Evolutionary conservation across 2,113 vertebrate genomes (phyloP), one percentile per base, ranked within the genome.

Genomic region (Phylloscopus whistleri): DNA sequence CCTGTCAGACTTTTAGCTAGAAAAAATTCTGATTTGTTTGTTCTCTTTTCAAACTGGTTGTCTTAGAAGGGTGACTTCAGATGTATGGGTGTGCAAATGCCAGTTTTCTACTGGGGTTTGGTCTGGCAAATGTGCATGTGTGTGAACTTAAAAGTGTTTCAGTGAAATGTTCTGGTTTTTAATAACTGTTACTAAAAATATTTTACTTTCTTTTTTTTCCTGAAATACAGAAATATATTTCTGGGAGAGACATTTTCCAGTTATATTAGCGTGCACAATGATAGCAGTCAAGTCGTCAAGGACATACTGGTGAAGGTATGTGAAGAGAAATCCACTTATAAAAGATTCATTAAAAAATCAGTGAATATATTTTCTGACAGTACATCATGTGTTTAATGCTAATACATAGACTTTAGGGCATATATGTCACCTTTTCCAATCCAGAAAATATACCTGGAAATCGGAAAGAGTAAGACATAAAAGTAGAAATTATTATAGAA

Each of bases 261-360:
- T 98, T 99, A 99, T 80, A 99, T 99, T 93, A 99, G 99, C 7
- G 99, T 99, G 76, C 99, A 99, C 95, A 99, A 99, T 87, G 99
- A 99, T 97, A 99, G 99, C 96, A 98, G 24, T 94, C 99, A 99
- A 96, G 96, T 99, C 55, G 99, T 99, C 59, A 99, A 99, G 96
- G 99, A 99, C 83, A 99, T 99, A 95, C 97, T 99, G 44, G 99
- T 99, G 74, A 99, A 99, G 98, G 99, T 99, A 98, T 77, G 93
- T 94, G 26, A 63, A 55, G 52, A 82, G 56, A 74, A 67, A 39
- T 89, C 16, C 46, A 58, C 30, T 74, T 84, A 31, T 2, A 73
- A 73, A 53, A 14, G 15, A 43, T 63, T 16, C 35, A 13, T 37
- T 12, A 76, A 80, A 82, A 59, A n/a, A 33, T 24, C 10, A 4